Base-by-base conservation (phyloP, 2,888 invertebrate genomes). In the Tipula helvola region DNA sequence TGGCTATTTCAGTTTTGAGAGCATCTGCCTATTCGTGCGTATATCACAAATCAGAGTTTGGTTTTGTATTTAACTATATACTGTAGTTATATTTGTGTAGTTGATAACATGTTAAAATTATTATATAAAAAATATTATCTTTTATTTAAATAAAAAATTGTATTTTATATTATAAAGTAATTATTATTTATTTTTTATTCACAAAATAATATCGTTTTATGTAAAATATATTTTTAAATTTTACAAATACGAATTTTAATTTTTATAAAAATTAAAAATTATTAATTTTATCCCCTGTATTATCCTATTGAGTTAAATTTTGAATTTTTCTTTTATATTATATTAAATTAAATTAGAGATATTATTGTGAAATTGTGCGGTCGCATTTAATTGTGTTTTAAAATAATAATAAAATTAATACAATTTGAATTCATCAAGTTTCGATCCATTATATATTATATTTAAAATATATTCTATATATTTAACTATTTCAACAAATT, bases 1-100 rank as follows among this genome's bases (percentile, higher is more conserved):
- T 94, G 94, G 93, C 95, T 95, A 95, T 95, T 94, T 93, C 93
- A 93, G 93, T 92, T 90, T 94, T 95, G 95, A 95, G 94, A 95
- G 94, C 94, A 92, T 93, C 92, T 92, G 92, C 91, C 91, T 88
- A 88, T 89, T 90, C 89, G 89, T 89, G 89, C 88, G 88, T 87
- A 89, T 88, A 88, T 87, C 88, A 88, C 88, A 89, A 89, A 88
- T 88, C 87, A 88, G 86, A 44, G 13, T 86, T 87, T 83, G 87
- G 83, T 86, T 88, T 87, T 84, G 28, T 84, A 87, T 86, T 16
- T 85, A 87, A 71, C 86, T 86, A 86, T 87, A 47, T 71, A 71
- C 39, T 84, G 84, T 84, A 84, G 84, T 85, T 85, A 42, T 85
- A 42, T 85, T 85, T 85, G 39, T 85, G 85, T 85, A 42, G 41